These are phyloP conservation scores for Porites divaricata DNA, from an alignment of 92 coral and sea anemone species.

Conservation along the genomic window DNA sequence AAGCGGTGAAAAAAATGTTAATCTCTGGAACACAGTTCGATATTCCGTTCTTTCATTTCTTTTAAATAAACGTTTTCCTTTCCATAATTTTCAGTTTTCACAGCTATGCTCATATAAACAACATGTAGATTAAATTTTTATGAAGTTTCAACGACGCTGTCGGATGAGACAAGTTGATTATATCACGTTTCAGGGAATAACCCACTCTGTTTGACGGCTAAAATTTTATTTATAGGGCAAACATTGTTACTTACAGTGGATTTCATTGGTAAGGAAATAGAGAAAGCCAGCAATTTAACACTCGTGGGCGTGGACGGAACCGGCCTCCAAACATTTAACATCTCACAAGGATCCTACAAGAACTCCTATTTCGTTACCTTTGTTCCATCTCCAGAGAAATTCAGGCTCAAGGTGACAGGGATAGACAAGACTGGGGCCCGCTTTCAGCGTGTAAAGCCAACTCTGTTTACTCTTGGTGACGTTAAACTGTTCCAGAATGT, in stretches of 20 bases:
- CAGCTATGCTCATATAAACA: too few species aligned
- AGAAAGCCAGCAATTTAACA: constrained; percentile 23
- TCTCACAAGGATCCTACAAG: constrained; percentile 60
- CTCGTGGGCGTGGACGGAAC: constrained; percentile 47
- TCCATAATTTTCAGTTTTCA: too few species aligned
- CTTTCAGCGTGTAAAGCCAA: constrained; percentile 46
- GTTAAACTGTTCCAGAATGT: constrained; percentile 32
- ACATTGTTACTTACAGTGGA: constrained; percentile 17
- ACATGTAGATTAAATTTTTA: too few species aligned
- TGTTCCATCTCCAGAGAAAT: constrained; percentile 31
- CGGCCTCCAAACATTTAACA: constrained; percentile 44
- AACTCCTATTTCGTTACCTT: constrained; percentile 51
- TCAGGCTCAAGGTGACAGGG: constrained; percentile 44
- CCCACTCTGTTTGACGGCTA: neutral
- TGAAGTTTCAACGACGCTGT: too few species aligned
- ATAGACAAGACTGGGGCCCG: constrained; percentile 35
- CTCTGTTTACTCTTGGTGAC: constrained; percentile 40
- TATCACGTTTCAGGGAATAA: neutral
- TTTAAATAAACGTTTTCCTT: too few species aligned
- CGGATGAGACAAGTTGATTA: too few species aligned
- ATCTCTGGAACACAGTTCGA: too few species aligned
- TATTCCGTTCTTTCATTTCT: too few species aligned
- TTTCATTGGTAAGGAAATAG: constrained; percentile 20
- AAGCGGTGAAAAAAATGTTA: too few species aligned
- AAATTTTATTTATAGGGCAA: constrained; percentile 14